A percentile compares a stretch with the other conserved stretches of the same genome.
These are phyloP conservation scores for Nasonovia ribisnigri DNA, from an alignment of 2,888 invertebrate genomes.

Conservation along the genomic window DNA sequence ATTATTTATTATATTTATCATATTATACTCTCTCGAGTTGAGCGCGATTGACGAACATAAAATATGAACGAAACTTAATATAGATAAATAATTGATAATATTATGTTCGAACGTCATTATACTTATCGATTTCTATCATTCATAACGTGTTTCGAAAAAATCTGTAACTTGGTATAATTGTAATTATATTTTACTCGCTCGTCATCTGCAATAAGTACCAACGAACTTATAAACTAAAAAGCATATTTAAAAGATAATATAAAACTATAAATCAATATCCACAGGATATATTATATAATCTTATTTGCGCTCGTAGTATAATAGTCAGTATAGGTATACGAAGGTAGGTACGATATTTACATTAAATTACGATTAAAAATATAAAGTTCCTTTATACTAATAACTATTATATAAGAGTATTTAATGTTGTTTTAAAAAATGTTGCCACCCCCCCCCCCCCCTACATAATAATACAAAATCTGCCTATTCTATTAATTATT, in stretches of 20 bases:
- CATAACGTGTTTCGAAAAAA: neutral
- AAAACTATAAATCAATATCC: too few species aligned
- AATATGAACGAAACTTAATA: neutral
- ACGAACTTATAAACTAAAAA: neutral
- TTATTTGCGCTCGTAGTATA: too few species aligned
- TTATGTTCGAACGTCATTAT: neutral
- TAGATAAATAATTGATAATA: neutral
- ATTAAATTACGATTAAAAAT: too few species aligned
- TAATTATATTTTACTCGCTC: neutral
- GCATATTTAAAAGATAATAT: neutral
- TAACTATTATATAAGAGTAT: too few species aligned
- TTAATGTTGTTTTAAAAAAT: too few species aligned
- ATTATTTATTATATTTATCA: neutral
- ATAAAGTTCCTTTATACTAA: too few species aligned
- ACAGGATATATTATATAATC: too few species aligned
- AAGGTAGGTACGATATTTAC: too few species aligned
- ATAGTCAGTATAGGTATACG: too few species aligned
- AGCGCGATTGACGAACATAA: neutral
- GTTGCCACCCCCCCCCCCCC: too few species aligned
- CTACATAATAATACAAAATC: too few species aligned
- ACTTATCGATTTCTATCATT: neutral
- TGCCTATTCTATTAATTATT: too few species aligned
- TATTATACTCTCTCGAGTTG: neutral
- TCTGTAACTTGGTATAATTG: neutral
- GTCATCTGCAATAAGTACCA: neutral